phyloP scores from a whole-genome alignment of 2,113 vertebrate genomes.

The Podarcis muralis region DNA sequence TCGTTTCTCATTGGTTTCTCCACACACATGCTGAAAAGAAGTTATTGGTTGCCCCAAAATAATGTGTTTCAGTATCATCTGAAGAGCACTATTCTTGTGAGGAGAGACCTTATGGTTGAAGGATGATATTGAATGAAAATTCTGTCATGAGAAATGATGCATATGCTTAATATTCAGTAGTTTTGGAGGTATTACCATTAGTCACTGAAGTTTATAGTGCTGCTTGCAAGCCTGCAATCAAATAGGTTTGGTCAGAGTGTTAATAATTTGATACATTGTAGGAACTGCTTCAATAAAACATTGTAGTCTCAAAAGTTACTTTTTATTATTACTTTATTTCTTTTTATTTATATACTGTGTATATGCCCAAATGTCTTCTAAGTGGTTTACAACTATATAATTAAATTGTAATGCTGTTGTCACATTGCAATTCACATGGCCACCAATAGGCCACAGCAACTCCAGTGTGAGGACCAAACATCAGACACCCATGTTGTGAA shows the following conservation, averaged over 20 bases:
- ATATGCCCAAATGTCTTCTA: too few species aligned
- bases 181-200: neutral
- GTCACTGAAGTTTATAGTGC: neutral
- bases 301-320: too few species aligned
- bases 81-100: neutral
- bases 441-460: too few species aligned
- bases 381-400: too few species aligned
- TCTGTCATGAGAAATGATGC: neutral
- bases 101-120: neutral
- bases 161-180: neutral
- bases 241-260: neutral
- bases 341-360: too few species aligned
- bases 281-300: neutral
- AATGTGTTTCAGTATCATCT: neutral
- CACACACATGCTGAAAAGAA: neutral
- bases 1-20: neutral
- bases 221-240: neutral
- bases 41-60: neutral
- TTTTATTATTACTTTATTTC: too few species aligned
- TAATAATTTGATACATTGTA: neutral
- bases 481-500: too few species aligned
- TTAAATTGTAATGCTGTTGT: too few species aligned
- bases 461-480: too few species aligned
- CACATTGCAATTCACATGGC: too few species aligned
- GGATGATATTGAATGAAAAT: neutral